These are phyloP conservation scores for Tipula helvola DNA, from an alignment of 2,888 invertebrate species.

Conservation along the genomic window DNA sequence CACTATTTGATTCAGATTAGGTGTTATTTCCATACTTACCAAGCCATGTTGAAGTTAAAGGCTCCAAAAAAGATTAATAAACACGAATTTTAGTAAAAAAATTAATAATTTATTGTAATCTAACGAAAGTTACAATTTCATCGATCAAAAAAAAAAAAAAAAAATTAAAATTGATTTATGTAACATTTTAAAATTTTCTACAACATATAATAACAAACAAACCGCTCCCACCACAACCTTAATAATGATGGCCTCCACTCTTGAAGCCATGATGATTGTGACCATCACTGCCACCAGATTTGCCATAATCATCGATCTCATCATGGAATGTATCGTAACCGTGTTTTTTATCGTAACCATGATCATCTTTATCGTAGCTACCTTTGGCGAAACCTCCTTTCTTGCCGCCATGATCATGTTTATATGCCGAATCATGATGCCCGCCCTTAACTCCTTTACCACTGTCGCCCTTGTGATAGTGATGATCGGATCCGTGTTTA, in stretches of 20 bases:
- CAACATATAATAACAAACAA: not conserved
- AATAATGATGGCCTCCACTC: not conserved
- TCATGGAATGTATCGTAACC: constrained; percentile 59
- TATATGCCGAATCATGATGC: constrained; percentile 57
- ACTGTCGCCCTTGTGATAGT: constrained; percentile 52
- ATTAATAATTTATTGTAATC: constrained; percentile 5
- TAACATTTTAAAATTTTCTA: not conserved
- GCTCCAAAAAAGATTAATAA: too few relatives aligned
- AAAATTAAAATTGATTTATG: not conserved
- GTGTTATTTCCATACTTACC: too few relatives aligned
- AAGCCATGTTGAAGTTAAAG: too few relatives aligned
- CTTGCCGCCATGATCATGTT: constrained; percentile 60
- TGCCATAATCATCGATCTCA: constrained; percentile 40
- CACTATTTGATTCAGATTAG: too few relatives aligned
- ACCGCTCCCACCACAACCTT: not conserved
- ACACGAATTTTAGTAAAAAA: not conserved
- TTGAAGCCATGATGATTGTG: not conserved
- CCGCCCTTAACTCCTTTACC: constrained; percentile 67
- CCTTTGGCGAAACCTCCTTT: constrained; percentile 64
- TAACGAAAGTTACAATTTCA: not conserved
- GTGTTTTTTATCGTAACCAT: constrained; percentile 59
- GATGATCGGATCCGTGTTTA: constrained; percentile 60
- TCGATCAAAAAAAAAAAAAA: not conserved
- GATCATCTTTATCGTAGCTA: constrained; percentile 60
- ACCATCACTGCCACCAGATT: not conserved